These are phyloP conservation scores for Corynorhinus townsendii DNA, from an alignment of 2,113 vertebrate species.

Conservation along the genomic window DNA sequence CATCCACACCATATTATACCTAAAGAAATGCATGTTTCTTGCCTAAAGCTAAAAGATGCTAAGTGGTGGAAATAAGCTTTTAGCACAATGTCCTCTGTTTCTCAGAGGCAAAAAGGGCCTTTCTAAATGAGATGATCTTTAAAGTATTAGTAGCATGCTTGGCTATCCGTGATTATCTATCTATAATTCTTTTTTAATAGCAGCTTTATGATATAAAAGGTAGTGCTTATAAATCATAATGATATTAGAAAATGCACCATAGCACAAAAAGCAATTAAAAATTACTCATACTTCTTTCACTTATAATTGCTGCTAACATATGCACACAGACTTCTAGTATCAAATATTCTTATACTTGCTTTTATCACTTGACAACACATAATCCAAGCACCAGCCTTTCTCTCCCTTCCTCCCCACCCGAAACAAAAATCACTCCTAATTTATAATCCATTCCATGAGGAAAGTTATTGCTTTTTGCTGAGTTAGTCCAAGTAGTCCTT, in stretches of 20 bases:
- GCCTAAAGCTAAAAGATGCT: neutral
- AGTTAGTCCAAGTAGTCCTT: neutral
- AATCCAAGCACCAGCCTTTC: neutral
- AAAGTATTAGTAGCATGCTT: neutral
- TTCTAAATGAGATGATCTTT: neutral
- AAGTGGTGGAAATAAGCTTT: neutral
- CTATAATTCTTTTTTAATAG: neutral
- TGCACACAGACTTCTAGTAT: neutral
- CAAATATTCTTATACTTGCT: neutral
- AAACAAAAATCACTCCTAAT: neutral
- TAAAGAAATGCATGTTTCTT: neutral
- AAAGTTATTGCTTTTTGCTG: neutral
- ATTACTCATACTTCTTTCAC: neutral
- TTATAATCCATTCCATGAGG: neutral
- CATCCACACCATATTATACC: neutral
- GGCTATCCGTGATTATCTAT: neutral
- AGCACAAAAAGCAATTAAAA: slow-evolving; percentile 7
- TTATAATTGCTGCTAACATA: neutral
- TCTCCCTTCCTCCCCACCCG: too few relatives aligned
- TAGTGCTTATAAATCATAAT: neutral
- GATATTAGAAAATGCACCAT: neutral
- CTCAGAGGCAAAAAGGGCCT: neutral
- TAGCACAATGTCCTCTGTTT: neutral
- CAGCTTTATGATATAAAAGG: slow-evolving; percentile 3
- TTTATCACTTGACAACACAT: neutral